A percentile compares a stretch with the other conserved stretches of the same genome.
phyloP scores from a whole-genome alignment of 2,888 invertebrate species.

The Luperina testacea region DNA sequence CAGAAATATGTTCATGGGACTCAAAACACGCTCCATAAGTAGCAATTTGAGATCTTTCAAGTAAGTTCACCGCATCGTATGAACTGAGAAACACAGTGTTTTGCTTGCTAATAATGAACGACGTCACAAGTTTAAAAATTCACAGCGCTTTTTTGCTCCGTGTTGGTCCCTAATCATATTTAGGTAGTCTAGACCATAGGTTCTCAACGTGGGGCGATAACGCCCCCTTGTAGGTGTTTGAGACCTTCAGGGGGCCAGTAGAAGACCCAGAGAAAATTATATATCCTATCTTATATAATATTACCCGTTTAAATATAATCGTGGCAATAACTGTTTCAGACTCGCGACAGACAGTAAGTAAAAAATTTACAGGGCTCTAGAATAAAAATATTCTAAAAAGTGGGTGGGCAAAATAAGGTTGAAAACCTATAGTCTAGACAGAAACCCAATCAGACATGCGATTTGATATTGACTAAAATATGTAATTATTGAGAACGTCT shows the following conservation, averaged over 20 bases:
- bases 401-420: neutral
- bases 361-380: neutral
- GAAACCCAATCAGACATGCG: neutral
- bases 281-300: neutral
- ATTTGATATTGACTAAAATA: neutral
- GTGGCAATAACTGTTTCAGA: neutral
- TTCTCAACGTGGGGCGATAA: neutral
- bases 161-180: neutral
- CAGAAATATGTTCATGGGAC: conserved; percentile 88
- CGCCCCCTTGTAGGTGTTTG: neutral
- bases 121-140: neutral
- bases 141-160: neutral
- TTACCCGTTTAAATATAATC: neutral
- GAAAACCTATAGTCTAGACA: neutral
- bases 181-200: neutral
- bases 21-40: conserved; percentile 83
- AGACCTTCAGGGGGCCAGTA: neutral
- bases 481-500: neutral
- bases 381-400: too few relatives aligned
- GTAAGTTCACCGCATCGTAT: conserved; percentile 68
- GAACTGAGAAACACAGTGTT: neutral
- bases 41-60: conserved; percentile 84
- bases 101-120: neutral
- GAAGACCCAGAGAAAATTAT: neutral
- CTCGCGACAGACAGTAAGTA: neutral